Percentiles rank a stretch among this genome's conserved stretches.
Conservation (phyloP, 2,113 vertebrate genomes). For the Dascyllus trimaculatus region DNA sequence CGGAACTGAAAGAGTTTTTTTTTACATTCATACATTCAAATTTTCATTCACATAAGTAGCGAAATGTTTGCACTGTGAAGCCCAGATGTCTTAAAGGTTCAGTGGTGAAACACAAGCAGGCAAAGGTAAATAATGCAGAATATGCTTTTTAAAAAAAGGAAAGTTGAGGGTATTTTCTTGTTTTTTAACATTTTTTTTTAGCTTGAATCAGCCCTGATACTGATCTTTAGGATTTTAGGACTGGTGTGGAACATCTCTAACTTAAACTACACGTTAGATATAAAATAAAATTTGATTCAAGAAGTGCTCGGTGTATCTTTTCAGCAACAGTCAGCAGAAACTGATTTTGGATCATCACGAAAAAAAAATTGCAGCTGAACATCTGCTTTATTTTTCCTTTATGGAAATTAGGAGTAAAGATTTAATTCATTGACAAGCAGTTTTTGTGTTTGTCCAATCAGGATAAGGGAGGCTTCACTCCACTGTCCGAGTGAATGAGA, state of each 20-base stretch:
- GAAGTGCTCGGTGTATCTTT: not conserved
- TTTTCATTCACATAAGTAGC: not conserved
- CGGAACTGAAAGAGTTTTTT: not conserved
- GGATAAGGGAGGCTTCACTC: not conserved
- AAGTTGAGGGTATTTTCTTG: not conserved
- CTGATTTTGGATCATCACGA: not conserved
- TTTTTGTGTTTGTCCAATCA: constrained; percentile 8
- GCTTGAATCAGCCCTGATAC: not conserved
- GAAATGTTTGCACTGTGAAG: not conserved
- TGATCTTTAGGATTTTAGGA: not conserved
- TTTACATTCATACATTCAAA: constrained; percentile 7
- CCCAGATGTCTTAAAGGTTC: not conserved
- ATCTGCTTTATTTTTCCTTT: not conserved
- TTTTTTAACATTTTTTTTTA: too few species aligned
- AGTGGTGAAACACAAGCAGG: not conserved
- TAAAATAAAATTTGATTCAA: not conserved
- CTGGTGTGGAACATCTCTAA: not conserved
- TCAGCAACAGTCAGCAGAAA: constrained; percentile 9
- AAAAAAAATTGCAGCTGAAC: not conserved
- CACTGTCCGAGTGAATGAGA: constrained; percentile 11
- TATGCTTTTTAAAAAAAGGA: not conserved
- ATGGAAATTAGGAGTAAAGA: constrained; percentile 27
- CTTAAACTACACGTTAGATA: not conserved
- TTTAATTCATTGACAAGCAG: not conserved
- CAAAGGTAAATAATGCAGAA: not conserved